Percentiles rank a stretch among this genome's conserved stretches.
Evolutionary conservation across 2,113 vertebrate genomes (phyloP).

Genomic region (Brevimyrus niger): DNA sequence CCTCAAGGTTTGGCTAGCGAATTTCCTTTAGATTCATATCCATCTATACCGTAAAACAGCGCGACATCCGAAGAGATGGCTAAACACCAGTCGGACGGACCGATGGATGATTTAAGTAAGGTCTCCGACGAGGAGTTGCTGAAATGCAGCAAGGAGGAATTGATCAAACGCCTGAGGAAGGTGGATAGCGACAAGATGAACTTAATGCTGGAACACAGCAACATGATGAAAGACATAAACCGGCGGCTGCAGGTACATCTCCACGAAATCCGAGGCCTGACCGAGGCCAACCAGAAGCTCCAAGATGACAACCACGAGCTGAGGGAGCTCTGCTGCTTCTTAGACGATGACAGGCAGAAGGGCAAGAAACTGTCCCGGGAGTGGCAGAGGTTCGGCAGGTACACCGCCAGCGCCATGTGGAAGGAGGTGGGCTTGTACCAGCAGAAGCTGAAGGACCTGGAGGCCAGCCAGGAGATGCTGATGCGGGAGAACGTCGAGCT

Average conservation of each 20-base stretch:
- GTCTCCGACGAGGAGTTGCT: conserved; percentile 82
- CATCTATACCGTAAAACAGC: conserved; percentile 16
- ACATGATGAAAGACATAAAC: conserved; percentile 97
- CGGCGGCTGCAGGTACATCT: conserved; percentile 89
- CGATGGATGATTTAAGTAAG: conserved; percentile 77
- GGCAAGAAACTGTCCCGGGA: conserved; percentile 90
- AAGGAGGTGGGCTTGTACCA: conserved; percentile 86
- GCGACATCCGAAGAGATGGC: conserved; percentile 59
- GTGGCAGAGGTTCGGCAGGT: conserved; percentile 91
- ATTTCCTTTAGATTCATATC: conserved; percentile 10
- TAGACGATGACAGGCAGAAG: conserved; percentile 91
- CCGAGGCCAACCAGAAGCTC: conserved; percentile 94
- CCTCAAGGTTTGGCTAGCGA: conserved; percentile 34
- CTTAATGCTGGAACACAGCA: conserved; percentile 89
- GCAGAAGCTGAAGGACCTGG: conserved; percentile 89
- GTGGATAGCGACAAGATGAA: conserved; percentile 86
- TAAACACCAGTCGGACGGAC: conserved; percentile 68
- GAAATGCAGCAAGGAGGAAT: conserved; percentile 81
- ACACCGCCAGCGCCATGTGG: conserved; percentile 84
- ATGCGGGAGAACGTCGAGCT: conserved; percentile 85
- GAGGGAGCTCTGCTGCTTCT: conserved; percentile 89
- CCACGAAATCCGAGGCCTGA: conserved; percentile 88
- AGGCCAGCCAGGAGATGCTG: conserved; percentile 83
- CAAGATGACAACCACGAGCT: conserved; percentile 96
- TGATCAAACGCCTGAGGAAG: conserved; percentile 76